Evolutionary conservation across 2,797 vertebrate genomes (phyloP).

Genomic region (Amniataba percoides): DNA sequence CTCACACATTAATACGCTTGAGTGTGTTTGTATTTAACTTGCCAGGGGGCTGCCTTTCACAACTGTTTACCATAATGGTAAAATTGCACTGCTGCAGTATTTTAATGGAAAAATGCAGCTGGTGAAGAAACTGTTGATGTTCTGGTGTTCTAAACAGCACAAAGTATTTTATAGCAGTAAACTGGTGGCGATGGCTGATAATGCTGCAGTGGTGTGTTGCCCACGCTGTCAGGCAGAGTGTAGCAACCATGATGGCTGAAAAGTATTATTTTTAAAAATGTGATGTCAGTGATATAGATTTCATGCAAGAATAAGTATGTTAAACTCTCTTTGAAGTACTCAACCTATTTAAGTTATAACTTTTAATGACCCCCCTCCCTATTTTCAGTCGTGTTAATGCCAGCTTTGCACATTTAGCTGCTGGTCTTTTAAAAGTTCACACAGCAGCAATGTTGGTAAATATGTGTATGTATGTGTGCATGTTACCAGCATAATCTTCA

Average conservation of each 20-base stretch:
- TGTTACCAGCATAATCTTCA: not conserved
- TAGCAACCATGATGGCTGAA: not conserved
- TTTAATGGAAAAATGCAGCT: not conserved
- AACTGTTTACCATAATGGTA: not conserved
- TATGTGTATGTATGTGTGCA: not conserved
- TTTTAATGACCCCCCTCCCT: too few species aligned
- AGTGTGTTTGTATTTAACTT: not conserved
- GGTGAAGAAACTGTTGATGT: not conserved
- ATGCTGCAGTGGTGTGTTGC: not conserved
- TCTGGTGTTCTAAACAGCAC: not conserved
- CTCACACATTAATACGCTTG: conserved; percentile 22
- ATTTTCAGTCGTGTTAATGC: too few species aligned
- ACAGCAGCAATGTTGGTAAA: not conserved
- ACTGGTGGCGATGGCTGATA: not conserved
- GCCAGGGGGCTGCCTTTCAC: not conserved
- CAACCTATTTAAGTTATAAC: too few species aligned
- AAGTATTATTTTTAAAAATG: not conserved
- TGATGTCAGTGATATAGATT: not conserved
- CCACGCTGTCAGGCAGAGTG: not conserved
- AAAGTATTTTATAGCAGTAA: not conserved
- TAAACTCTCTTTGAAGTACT: not conserved
- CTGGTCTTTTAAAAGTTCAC: not conserved
- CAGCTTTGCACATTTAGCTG: not conserved
- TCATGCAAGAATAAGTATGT: not conserved
- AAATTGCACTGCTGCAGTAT: not conserved